A percentile compares a stretch with the other conserved stretches of the same genome.
Conservation (phyloP, 2,888 invertebrate species). For the Creontiades dilutus region DNA sequence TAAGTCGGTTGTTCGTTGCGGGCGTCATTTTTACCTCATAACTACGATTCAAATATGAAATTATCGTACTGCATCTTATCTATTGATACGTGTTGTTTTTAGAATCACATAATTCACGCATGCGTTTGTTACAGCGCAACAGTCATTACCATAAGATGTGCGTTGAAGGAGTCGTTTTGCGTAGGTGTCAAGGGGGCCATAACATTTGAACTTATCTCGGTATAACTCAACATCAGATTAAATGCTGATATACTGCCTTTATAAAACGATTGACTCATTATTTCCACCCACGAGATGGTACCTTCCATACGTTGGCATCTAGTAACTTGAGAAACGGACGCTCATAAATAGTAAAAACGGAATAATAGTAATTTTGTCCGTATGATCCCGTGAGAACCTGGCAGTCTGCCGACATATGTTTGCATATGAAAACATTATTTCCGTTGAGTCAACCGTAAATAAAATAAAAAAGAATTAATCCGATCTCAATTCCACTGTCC, state of each 20-base stretch:
- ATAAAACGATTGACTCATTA: constrained; percentile 30
- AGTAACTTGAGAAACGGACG: background rate
- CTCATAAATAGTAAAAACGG: constrained; percentile 8
- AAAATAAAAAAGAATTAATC: too few relatives aligned
- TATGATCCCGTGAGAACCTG: background rate
- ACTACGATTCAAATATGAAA: too few relatives aligned
- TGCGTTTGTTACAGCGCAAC: too few relatives aligned
- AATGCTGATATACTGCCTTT: background rate
- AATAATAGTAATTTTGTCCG: background rate
- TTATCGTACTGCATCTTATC: too few relatives aligned
- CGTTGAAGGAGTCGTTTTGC: background rate
- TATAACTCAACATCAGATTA: background rate
- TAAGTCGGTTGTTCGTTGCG: too few relatives aligned
- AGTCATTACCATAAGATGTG: too few relatives aligned
- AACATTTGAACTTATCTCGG: background rate
- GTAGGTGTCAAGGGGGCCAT: background rate
- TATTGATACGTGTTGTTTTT: too few relatives aligned
- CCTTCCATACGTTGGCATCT: background rate
- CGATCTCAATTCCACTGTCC: too few relatives aligned
- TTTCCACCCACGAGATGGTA: background rate
- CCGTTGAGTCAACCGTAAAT: too few relatives aligned
- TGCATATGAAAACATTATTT: too few relatives aligned
- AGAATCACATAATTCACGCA: too few relatives aligned
- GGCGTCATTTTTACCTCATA: too few relatives aligned
- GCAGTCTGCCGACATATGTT: background rate